A percentile compares a stretch with the other conserved stretches of the same genome.
Evolutionary conservation across 2,888 invertebrate genomes (phyloP).

Genomic region (Eupithecia exiguata): DNA sequence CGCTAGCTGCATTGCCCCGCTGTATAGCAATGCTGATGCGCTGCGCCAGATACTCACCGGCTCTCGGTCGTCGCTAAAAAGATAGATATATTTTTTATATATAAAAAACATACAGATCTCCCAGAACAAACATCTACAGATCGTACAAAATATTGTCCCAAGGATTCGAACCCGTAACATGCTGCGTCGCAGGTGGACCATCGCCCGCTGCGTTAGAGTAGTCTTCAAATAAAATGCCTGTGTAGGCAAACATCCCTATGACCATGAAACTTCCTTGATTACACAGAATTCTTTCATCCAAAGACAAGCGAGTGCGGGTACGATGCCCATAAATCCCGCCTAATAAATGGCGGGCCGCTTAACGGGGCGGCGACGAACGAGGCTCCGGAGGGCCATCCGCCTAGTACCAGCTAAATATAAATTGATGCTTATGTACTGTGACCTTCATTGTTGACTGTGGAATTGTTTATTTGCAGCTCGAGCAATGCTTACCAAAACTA

Average conservation of each 20-base stretch:
- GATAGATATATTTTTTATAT: too few species aligned
- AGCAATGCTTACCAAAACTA: neutral
- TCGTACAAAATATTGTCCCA: too few species aligned
- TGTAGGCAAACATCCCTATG: neutral
- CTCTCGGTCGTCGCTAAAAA: too few species aligned
- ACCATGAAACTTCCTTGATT: conserved; percentile 7
- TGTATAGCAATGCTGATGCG: too few species aligned
- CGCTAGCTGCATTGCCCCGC: too few species aligned
- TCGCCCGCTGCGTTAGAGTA: too few species aligned
- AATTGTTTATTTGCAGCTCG: neutral
- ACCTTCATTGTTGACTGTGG: neutral
- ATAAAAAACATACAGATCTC: too few species aligned
- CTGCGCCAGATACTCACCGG: too few species aligned
- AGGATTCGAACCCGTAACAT: too few species aligned
- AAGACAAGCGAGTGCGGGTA: conserved; percentile 22
- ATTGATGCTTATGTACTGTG: conserved; percentile 20
- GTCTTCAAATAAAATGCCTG: neutral
- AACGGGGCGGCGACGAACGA: conserved; percentile 59
- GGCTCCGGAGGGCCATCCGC: conserved; percentile 58
- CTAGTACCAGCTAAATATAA: conserved; percentile 21
- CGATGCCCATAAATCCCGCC: conserved; percentile 52
- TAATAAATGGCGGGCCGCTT: conserved; percentile 59
- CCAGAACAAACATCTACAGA: too few species aligned
- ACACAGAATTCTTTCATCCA: conserved; percentile 8
- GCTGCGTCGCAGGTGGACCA: too few species aligned